Base-by-base conservation (phyloP, 2,113 vertebrate genomes). In the Toxotes chatareus region DNA sequence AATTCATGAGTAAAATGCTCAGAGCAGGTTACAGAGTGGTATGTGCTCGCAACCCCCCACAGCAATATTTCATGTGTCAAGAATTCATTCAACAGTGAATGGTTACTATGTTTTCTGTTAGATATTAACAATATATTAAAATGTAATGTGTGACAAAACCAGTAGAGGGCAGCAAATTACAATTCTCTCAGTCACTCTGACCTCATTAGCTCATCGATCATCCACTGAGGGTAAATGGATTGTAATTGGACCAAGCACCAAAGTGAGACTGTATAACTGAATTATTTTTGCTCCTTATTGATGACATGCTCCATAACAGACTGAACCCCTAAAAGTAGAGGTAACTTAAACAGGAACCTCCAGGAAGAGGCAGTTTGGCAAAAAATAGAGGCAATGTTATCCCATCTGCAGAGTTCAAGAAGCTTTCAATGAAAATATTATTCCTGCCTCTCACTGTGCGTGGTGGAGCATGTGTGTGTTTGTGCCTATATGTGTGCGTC, bases 401-500 rank as follows among this genome's bases (percentile, higher is more conserved):
- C 74, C 69, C 85, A 92, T 87, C 89, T 92, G 89, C 78, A 83
- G 68, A 88, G 90, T 55, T 86, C 79, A 88, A 88, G 89, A 88
- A 90, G 89, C 85, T 85, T 76, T 81, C 64, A 76, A 47, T 5
- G 64, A 91, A 91, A 93, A 92, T 92, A 93, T 93, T 93, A 85
- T 92, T 19, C 46, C 86, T 88, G 64, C 79, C 66, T 85, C 87
- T 79, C 76, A 70, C 87, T 75, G 92, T 68, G 86, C 27, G 78
- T 60, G 87, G 36, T 51, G 60, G 72, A 72, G 77, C 47, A 32
- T 34, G 42, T 51, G 49, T 51, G 23, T 74, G 62, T 64, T 31
- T 79, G 69, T 74, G 72, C 53, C 60, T 56, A 49, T 57, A 38
- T 36, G 62, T 63, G 57, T 51, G 46, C 70, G 56, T 27, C 40